phyloP scores from a whole-genome alignment of 2,797 vertebrate species.

The Mus spretus region DNA sequence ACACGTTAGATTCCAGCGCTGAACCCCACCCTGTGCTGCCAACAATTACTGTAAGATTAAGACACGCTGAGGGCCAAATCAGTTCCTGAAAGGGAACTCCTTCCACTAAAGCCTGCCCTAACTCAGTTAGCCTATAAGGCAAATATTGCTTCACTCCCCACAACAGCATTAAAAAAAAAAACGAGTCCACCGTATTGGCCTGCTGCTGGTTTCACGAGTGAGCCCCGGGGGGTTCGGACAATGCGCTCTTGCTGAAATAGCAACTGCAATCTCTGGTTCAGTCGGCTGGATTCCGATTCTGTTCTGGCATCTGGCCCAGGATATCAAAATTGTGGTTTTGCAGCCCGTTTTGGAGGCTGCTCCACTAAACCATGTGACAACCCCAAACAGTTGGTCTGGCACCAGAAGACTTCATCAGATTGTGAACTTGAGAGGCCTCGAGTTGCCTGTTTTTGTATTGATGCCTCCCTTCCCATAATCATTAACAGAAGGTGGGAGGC shows the following conservation, averaged over 20 bases:
- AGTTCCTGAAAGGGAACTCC: slow-evolving; percentile 75
- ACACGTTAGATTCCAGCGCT: slow-evolving; percentile 73
- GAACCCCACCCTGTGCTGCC: slow-evolving; percentile 78
- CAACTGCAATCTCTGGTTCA: slow-evolving; percentile 78
- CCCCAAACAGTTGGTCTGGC: slow-evolving; percentile 58
- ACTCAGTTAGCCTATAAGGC: slow-evolving; percentile 75
- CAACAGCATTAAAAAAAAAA: slow-evolving; percentile 78
- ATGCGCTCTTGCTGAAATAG: slow-evolving; percentile 68
- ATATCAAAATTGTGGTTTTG: slow-evolving; percentile 80
- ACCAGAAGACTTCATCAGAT: slow-evolving; percentile 69
- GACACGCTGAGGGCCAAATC: slow-evolving; percentile 78
- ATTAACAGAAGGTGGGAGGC: slow-evolving; percentile 19
- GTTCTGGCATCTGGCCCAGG: slow-evolving; percentile 78
- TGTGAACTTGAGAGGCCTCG: neutral
- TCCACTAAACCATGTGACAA: slow-evolving; percentile 74
- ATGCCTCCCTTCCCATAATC: slow-evolving; percentile 12
- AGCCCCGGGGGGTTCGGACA: slow-evolving; percentile 75
- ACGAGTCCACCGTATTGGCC: slow-evolving; percentile 54
- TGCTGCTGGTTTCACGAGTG: slow-evolving; percentile 64
- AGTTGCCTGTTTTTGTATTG: slow-evolving; percentile 52
- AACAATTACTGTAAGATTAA: slow-evolving; percentile 77
- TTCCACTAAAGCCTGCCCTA: slow-evolving; percentile 47
- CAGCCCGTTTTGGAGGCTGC: slow-evolving; percentile 75
- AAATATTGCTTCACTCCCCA: slow-evolving; percentile 70
- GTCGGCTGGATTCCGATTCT: slow-evolving; percentile 60